A percentile compares a stretch with the other conserved stretches of the same genome.
Evolutionary conservation across 2,888 invertebrate species (phyloP).

Genomic region (Brenthis hecate): DNA sequence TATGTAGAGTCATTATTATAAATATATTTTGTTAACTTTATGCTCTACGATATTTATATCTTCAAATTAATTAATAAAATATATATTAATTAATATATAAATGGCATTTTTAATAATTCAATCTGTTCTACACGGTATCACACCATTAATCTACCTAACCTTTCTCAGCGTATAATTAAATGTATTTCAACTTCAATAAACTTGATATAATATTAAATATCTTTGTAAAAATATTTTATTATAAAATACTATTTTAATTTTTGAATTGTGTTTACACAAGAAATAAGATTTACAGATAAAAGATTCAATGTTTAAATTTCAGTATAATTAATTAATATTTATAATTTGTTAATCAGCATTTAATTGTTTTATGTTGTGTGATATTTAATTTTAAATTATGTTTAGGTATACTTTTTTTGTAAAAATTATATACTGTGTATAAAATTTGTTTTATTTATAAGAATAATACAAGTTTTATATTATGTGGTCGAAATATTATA

Average conservation of each 20-base stretch:
- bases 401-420: no score
- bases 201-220: slow-evolving; percentile 3
- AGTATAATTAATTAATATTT: no score
- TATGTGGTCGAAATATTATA: no score
- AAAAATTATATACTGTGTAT: no score
- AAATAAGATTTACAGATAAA: no score
- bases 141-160: slow-evolving; percentile 18
- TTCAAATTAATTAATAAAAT: slow-evolving; percentile 14
- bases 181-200: slow-evolving; percentile 6
- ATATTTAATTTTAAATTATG: no score
- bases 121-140: slow-evolving; percentile 14
- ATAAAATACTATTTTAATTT: neutral
- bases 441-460: no score
- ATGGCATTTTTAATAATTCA: slow-evolving; percentile 9
- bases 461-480: no score
- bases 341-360: no score
- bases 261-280: no score
- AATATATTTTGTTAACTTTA: neutral
- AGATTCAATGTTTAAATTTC: no score
- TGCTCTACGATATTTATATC: neutral
- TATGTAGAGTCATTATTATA: neutral
- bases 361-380: no score
- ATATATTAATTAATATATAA: slow-evolving; percentile 18
- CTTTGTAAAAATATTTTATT: neutral
- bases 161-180: slow-evolving; percentile 21